phyloP scores from a whole-genome alignment of 1,140 invertebrate species.

The Teleopsis dalmanni region DNA sequence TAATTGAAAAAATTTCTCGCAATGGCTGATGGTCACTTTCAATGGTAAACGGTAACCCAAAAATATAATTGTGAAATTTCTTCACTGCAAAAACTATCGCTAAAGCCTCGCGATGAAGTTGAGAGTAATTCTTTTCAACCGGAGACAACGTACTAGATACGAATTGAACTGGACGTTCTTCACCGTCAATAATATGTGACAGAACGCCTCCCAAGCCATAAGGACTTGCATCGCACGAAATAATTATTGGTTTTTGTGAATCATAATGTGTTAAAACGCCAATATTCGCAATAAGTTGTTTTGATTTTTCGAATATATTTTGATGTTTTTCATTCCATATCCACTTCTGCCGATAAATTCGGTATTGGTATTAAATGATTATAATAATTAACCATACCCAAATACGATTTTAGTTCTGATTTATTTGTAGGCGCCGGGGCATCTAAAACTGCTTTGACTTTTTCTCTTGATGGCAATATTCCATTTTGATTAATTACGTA shows the following conservation, averaged over 20 bases:
- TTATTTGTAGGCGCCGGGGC: conserved; percentile 5
- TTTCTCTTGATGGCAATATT: neutral
- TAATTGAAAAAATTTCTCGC: conserved; percentile 20
- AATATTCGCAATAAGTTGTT: conserved; percentile 1
- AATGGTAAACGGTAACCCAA: conserved; percentile 25
- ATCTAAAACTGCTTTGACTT: neutral
- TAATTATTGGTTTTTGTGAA: conserved; percentile 12
- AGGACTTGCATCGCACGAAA: conserved; percentile 8
- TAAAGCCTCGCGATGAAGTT: conserved; percentile 47
- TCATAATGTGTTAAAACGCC: conserved; percentile 15
- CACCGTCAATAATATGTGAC: conserved; percentile 16
- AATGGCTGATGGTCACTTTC: conserved; percentile 36
- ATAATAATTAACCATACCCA: conserved; percentile 12
- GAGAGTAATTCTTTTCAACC: conserved; percentile 22
- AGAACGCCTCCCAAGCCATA: conserved; percentile 6
- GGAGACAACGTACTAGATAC: conserved; percentile 11
- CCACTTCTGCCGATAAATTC: conserved; percentile 6
- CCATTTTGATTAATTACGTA: neutral
- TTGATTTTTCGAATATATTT: conserved; percentile 1
- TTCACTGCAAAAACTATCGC: conserved; percentile 45
- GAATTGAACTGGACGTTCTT: conserved; percentile 23
- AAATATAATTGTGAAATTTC: conserved; percentile 46
- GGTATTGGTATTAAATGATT: neutral
- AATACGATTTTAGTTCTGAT: conserved; percentile 3
- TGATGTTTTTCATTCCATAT: conserved; percentile 4